Evolutionary conservation across 2,888 invertebrate species (phyloP).

Genomic region (Ophioninae sp.): DNA sequence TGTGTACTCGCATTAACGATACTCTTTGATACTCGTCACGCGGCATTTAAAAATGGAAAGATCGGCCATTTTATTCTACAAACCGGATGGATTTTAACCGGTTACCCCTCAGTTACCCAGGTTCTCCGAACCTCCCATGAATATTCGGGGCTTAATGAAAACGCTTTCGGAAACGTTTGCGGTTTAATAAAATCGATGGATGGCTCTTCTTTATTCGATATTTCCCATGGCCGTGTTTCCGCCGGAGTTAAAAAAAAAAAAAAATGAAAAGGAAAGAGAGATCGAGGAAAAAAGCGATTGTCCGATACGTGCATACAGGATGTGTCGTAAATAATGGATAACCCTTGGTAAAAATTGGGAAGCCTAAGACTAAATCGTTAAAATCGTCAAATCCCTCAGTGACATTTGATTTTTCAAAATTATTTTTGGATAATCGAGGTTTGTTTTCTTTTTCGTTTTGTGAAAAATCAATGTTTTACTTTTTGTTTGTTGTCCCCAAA

Average conservation of each 20-base stretch:
- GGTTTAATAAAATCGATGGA: slow-evolving; percentile 53
- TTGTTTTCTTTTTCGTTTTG: too few species aligned
- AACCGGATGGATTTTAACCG: slow-evolving; percentile 32
- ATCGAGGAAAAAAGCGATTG: neutral
- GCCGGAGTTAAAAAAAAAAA: neutral
- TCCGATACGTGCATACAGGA: neutral
- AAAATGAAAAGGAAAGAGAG: neutral
- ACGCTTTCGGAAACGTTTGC: slow-evolving; percentile 53
- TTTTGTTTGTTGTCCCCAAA: too few species aligned
- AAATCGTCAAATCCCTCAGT: too few species aligned
- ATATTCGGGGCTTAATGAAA: slow-evolving; percentile 41
- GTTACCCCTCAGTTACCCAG: slow-evolving; percentile 1
- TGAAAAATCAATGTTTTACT: too few species aligned
- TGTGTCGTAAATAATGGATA: too few species aligned
- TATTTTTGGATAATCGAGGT: too few species aligned
- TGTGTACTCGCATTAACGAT: neutral
- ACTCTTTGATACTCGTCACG: slow-evolving; percentile 7
- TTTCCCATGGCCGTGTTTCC: slow-evolving; percentile 34
- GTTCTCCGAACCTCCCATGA: slow-evolving; percentile 40
- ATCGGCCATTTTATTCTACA: neutral
- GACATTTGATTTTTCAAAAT: too few species aligned
- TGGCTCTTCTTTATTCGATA: slow-evolving; percentile 34
- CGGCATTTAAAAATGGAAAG: slow-evolving; percentile 15
- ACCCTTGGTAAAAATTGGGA: too few species aligned
- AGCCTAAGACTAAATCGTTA: too few species aligned